Evolutionary conservation across 2,888 invertebrate genomes (phyloP).

Genomic region (Ellobium chinense): DNA sequence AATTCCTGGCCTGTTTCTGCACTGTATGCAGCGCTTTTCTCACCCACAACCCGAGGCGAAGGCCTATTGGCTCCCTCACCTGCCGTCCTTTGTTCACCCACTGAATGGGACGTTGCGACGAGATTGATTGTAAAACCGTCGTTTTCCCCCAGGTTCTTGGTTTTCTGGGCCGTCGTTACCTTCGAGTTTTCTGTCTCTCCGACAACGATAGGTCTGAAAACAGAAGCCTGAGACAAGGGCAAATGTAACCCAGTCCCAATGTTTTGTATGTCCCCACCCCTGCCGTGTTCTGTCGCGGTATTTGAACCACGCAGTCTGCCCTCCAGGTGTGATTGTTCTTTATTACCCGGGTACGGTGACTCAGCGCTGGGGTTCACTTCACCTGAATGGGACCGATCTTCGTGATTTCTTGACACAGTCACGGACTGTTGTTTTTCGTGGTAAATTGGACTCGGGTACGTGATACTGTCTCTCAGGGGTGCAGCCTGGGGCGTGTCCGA

Average conservation of each 20-base stretch:
- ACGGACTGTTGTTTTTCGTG: neutral
- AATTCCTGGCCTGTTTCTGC: neutral
- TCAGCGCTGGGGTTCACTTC: neutral
- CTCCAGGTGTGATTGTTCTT: neutral
- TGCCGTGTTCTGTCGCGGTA: neutral
- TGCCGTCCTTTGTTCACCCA: neutral
- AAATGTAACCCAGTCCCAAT: neutral
- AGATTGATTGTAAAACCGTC: neutral
- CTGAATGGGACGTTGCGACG: neutral
- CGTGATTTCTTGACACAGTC: neutral
- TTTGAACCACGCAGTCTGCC: neutral
- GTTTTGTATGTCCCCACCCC: neutral
- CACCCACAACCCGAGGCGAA: neutral
- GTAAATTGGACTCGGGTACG: neutral
- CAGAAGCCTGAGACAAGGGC: neutral
- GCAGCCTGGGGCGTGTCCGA: neutral
- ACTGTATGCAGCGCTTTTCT: slow-evolving; percentile 5
- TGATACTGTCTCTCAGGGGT: neutral
- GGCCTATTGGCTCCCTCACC: neutral
- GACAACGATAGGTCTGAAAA: neutral
- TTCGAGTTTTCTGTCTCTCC: neutral
- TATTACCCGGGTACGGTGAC: neutral
- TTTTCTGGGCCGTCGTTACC: neutral
- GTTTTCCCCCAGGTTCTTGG: neutral
- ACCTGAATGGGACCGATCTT: neutral